These are phyloP conservation scores for Dryobotodes eremita DNA, from an alignment of 2,888 invertebrate genomes.

Conservation along the genomic window DNA sequence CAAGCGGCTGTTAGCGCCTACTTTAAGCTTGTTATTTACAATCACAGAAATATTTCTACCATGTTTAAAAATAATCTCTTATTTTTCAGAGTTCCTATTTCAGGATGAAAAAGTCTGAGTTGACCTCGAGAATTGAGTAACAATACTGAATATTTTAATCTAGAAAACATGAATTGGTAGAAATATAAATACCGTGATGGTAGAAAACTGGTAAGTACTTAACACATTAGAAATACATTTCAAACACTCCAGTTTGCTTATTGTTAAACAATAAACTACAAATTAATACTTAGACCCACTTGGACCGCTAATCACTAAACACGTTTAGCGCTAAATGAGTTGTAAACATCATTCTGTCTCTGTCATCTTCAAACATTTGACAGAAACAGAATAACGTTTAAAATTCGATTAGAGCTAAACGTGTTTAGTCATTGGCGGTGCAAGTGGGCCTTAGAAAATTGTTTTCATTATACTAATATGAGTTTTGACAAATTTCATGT, in stretches of 20 bases:
- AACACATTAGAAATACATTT: conserved; percentile 49
- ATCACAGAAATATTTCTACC: conserved; percentile 70
- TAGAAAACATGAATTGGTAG: conserved; percentile 49
- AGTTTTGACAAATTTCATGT: conserved; percentile 5
- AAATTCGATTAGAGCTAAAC: too few species aligned
- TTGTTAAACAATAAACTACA: conserved; percentile 25
- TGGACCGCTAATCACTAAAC: too few species aligned
- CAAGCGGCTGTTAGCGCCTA: conserved; percentile 58
- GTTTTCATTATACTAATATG: not conserved
- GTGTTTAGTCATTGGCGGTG: too few species aligned
- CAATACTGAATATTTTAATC: conserved; percentile 40
- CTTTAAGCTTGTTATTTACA: conserved; percentile 64
- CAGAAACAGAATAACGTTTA: too few species aligned
- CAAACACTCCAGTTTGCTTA: conserved; percentile 53
- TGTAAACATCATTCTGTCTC: too few species aligned
- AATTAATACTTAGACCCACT: not conserved
- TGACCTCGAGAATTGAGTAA: not conserved
- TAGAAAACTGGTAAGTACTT: conserved; percentile 45
- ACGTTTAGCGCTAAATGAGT: too few species aligned
- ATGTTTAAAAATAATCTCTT: conserved; percentile 32
- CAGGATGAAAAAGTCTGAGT: not conserved
- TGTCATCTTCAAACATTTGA: too few species aligned
- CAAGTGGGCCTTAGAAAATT: not conserved
- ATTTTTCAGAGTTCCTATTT: not conserved
- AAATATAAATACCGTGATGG: conserved; percentile 57